These are phyloP conservation scores for Yponomeuta evonymella DNA, from an alignment of 2,888 invertebrate species.

Conservation along the genomic window DNA sequence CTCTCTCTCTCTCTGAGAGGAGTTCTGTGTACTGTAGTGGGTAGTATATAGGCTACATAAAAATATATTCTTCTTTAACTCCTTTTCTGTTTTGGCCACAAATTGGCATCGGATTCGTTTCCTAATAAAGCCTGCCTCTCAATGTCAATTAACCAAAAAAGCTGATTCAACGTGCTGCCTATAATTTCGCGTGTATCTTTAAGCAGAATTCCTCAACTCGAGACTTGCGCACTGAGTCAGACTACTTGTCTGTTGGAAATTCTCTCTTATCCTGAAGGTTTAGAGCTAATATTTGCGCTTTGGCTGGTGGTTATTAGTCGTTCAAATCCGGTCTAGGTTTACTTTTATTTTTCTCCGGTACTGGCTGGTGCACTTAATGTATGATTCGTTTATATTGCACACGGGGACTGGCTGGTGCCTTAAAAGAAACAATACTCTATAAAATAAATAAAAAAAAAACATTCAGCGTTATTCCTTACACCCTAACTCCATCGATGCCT, in stretches of 20 bases:
- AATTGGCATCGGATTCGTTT: slow-evolving; percentile 34
- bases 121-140: slow-evolving; percentile 41
- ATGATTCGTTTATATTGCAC: slow-evolving; percentile 1
- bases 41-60: no score
- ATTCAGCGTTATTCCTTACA: not conserved
- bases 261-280: not conserved
- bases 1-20: no score
- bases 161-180: slow-evolving; percentile 36
- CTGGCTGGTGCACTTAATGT: slow-evolving; percentile 3
- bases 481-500: not conserved
- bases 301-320: slow-evolving; percentile 22
- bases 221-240: slow-evolving; percentile 33
- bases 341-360: slow-evolving; percentile 1
- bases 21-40: no score
- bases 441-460: not conserved
- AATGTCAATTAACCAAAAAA: slow-evolving; percentile 54
- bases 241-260: not conserved
- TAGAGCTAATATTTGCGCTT: not conserved
- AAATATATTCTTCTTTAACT: not conserved
- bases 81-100: slow-evolving; percentile 18
- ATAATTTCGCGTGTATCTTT: slow-evolving; percentile 38
- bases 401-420: not conserved
- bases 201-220: slow-evolving; percentile 46
- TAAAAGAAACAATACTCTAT: not conserved
- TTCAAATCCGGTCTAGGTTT: slow-evolving; percentile 43